phyloP scores from a whole-genome alignment of 1,140 invertebrate genomes.

The Hypsibius dujardini region DNA sequence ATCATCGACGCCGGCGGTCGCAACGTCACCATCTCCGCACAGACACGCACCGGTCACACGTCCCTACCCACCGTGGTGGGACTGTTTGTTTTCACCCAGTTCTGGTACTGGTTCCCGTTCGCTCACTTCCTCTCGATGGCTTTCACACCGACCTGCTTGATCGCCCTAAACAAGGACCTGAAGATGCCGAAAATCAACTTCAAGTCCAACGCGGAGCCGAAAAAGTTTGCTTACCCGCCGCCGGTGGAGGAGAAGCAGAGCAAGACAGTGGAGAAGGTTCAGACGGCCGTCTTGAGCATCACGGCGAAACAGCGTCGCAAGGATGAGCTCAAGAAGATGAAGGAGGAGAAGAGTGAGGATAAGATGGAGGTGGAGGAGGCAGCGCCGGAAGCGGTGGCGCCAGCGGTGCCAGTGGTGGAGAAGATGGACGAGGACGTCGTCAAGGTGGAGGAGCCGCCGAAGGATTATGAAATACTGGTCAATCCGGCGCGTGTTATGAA shows the following conservation, averaged over 20 bases:
- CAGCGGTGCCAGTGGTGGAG: constrained; percentile 24
- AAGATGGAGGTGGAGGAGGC: constrained; percentile 43
- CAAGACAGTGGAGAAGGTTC: constrained; percentile 70
- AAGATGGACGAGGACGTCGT: constrained; percentile 30
- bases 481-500: constrained; percentile 87
- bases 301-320: constrained; percentile 51
- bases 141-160: constrained; percentile 86
- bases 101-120: constrained; percentile 99
- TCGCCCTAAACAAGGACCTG: constrained; percentile 79
- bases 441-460: constrained; percentile 48
- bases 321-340: constrained; percentile 44
- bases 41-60: constrained; percentile 89
- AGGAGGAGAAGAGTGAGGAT: constrained; percentile 41
- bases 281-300: constrained; percentile 89
- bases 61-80: constrained; percentile 94
- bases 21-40: constrained; percentile 84
- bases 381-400: constrained; percentile 47
- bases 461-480: constrained; percentile 59
- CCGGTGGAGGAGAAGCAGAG: constrained; percentile 93
- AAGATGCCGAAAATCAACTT: constrained; percentile 93
- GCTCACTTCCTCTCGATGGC: constrained; percentile 84
- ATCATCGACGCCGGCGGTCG: constrained; percentile 77
- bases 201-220: constrained; percentile 79
- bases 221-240: constrained; percentile 85
- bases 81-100: constrained; percentile 92